phyloP scores from a whole-genome alignment of 1,140 invertebrate species.

The Parasteatoda tepidariorum region DNA sequence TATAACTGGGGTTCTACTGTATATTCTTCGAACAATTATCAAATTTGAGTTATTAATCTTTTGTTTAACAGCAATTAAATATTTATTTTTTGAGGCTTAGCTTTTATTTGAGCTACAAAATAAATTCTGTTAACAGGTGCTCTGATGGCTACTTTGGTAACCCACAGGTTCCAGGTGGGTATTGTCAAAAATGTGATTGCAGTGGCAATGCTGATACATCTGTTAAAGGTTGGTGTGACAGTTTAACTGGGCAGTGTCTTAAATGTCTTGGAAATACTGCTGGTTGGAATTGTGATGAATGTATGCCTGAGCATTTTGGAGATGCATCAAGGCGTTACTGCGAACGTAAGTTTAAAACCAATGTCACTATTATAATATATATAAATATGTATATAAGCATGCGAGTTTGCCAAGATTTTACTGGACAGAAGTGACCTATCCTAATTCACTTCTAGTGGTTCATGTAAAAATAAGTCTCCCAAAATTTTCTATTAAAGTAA shows the following conservation, averaged over 20 bases:
- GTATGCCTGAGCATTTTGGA: constrained; percentile 83
- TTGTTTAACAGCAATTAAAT: no score
- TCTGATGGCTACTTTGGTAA: constrained; percentile 89
- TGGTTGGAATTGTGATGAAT: constrained; percentile 85
- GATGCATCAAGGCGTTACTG: constrained; percentile 80
- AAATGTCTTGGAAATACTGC: constrained; percentile 86
- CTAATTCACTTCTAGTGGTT: no score
- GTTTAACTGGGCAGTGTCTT: constrained; percentile 81
- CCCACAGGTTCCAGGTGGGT: constrained; percentile 77
- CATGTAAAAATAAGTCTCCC: no score
- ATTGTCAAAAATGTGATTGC: constrained; percentile 85
- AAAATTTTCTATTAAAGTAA: no score
- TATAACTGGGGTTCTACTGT: no score
- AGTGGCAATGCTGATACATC: constrained; percentile 74
- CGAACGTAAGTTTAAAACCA: constrained; percentile 73
- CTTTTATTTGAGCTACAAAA: not conserved
- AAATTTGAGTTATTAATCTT: no score
- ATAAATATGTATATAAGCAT: no score
- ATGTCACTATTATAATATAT: no score
- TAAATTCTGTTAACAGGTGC: constrained; percentile 74
- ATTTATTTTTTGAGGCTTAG: no score
- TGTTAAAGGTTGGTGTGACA: constrained; percentile 69
- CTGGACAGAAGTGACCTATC: no score
- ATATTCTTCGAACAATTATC: no score
- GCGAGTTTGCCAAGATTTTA: no score